Base-by-base conservation (phyloP, 1,140 invertebrate species). In the Drosophila hydei region DNA sequence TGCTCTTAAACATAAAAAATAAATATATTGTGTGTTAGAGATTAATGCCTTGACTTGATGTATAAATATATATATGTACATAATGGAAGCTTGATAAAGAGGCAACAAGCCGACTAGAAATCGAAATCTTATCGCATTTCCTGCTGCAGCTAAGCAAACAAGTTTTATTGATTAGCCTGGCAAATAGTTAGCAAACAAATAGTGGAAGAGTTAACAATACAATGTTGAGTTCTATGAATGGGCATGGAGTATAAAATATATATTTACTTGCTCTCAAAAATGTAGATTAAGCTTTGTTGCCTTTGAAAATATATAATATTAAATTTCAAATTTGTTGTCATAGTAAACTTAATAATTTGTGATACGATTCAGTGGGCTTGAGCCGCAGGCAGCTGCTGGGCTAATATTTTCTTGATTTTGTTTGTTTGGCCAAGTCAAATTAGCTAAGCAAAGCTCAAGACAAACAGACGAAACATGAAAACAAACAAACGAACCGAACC, bases 71-170 rank as follows among this genome's bases (percentile, higher is more conserved):
- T 16, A 16, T 16, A 8, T 40, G 5, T 16, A 3, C 14, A 52
- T 68, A 62, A 62, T 71, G 83, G 50, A 62, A 70, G 62, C 79
- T 70, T 71, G 71, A 77, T 83, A 71, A 61, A 2, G 38, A 14
- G 6, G 25, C 16, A 47, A 56, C 12, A 62, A 58, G 43, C n/a
- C 12, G 27, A n/a, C 11, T 30, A 19, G 12, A 36, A 60, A 40
- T 25, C 30, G 11, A 42, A 60, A 63, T 64, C 50, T 76, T 84
- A 85, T 84, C 23, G 25, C 38, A 51, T 27, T 64, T 65, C 43
- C 45, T 43, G n/a, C 45, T 43, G 62, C 79, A 83, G 72, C 80
- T 83, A 83, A 79, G 59, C 68, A 72, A 85, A 85, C 38, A 76
- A 25, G 7, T 50, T 64, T 58, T 58, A 38, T 62, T 61, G 67